Percentiles rank a stretch among this genome's conserved stretches.
Evolutionary conservation across 2,113 vertebrate genomes (phyloP).

Genomic region (Gila orcuttii): DNA sequence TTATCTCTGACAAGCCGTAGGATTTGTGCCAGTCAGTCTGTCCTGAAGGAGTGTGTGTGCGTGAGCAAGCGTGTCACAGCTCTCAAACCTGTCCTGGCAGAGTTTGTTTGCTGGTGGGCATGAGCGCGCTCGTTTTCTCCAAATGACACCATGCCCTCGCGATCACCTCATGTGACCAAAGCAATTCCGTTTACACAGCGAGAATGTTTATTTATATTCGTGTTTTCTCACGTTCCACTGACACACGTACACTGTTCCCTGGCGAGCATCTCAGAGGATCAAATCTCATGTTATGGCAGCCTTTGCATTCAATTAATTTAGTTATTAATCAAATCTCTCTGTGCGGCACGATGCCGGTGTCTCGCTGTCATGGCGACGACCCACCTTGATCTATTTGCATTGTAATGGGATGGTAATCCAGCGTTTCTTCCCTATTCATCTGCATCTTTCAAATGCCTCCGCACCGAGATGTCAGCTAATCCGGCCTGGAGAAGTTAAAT

Average conservation of each 20-base stretch:
- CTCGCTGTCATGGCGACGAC: slow-evolving; percentile 20
- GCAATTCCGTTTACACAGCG: neutral
- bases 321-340: slow-evolving; percentile 49
- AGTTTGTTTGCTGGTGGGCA: neutral
- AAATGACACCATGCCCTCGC: neutral
- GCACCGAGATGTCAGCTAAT: neutral
- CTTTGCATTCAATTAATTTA: slow-evolving; percentile 35
- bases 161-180: slow-evolving; percentile 31
- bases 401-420: slow-evolving; percentile 40
- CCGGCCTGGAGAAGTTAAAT: neutral
- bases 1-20: slow-evolving; percentile 62
- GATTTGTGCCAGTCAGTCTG: slow-evolving; percentile 55
- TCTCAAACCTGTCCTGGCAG: slow-evolving; percentile 24
- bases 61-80: neutral
- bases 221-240: slow-evolving; percentile 13
- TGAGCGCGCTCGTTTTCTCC: neutral
- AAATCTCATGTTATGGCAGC: slow-evolving; percentile 24
- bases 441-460: slow-evolving; percentile 20
- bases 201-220: neutral
- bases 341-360: slow-evolving; percentile 24
- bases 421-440: slow-evolving; percentile 22
- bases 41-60: slow-evolving; percentile 8
- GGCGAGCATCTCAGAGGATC: neutral
- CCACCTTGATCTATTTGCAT: slow-evolving; percentile 39
- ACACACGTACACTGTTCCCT: neutral